Percentiles rank a stretch among this genome's conserved stretches.
Evolutionary conservation across 1,140 invertebrate species (phyloP).

Genomic region (Rhopalosiphum maidis): DNA sequence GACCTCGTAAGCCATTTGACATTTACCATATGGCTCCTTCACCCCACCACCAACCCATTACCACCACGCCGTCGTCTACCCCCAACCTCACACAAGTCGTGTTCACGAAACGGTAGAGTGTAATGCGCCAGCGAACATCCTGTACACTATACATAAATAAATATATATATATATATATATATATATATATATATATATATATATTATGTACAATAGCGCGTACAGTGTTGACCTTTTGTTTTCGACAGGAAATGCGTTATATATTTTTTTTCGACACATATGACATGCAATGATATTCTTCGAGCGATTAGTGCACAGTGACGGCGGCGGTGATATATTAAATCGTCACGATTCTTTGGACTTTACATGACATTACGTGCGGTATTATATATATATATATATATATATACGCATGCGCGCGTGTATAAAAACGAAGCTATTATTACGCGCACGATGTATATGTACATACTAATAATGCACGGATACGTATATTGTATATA

Average conservation of each 20-base stretch:
- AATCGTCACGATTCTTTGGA: slow-evolving; percentile 33
- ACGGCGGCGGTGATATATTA: slow-evolving; percentile 13
- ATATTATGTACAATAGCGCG: background rate
- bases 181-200: background rate
- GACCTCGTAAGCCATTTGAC: slow-evolving; percentile 37
- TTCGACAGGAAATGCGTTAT: slow-evolving; percentile 27
- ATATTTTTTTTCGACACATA: slow-evolving; percentile 25
- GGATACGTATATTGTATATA: background rate
- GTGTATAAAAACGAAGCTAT: background rate
- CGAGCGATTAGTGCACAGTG: background rate
- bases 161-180: background rate
- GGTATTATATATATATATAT: background rate
- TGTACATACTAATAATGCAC: background rate
- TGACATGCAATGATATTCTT: background rate
- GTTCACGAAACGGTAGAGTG: background rate
- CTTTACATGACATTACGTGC: background rate
- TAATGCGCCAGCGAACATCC: background rate
- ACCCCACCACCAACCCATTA: background rate
- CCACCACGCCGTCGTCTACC: background rate
- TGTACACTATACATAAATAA: background rate
- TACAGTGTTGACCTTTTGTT: slow-evolving; percentile 16
- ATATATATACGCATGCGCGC: background rate
- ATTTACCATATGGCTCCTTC: slow-evolving; percentile 22
- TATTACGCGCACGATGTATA: background rate
- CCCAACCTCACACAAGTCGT: no score